Conservation (phyloP, 2,888 invertebrate species). For the Tetranychus piercei region DNA sequence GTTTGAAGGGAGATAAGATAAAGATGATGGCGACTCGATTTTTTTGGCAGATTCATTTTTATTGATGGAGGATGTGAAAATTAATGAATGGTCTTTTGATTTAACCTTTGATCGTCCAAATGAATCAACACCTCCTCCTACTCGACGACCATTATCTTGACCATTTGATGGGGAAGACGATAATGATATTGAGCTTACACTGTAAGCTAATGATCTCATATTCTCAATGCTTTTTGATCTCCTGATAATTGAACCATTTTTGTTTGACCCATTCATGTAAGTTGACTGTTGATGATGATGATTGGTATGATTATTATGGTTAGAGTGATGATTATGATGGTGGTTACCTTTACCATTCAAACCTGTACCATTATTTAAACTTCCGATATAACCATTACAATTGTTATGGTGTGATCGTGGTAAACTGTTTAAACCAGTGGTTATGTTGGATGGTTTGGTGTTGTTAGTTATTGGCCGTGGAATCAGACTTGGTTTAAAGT, state of each 20-base stretch:
- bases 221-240: conserved; percentile 8
- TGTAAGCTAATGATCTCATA: conserved; percentile 4
- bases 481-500: conserved; percentile 20
- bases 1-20: neutral
- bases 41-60: neutral
- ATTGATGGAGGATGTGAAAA: neutral
- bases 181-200: neutral
- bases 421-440: neutral
- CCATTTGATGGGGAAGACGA: neutral
- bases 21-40: neutral
- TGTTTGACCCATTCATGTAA: conserved; percentile 10
- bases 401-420: neutral
- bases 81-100: neutral
- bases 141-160: neutral
- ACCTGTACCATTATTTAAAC: neutral
- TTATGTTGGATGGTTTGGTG: neutral
- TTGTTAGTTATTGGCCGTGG: conserved; percentile 16
- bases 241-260: neutral
- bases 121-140: neutral
- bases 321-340: neutral
- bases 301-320: conserved; percentile 14
- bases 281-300: conserved; percentile 15
- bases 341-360: neutral
- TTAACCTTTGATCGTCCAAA: neutral
- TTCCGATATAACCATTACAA: neutral